These are phyloP conservation scores for Tautogolabrus adspersus DNA, from an alignment of 2,113 vertebrate species.

Conservation along the genomic window DNA sequence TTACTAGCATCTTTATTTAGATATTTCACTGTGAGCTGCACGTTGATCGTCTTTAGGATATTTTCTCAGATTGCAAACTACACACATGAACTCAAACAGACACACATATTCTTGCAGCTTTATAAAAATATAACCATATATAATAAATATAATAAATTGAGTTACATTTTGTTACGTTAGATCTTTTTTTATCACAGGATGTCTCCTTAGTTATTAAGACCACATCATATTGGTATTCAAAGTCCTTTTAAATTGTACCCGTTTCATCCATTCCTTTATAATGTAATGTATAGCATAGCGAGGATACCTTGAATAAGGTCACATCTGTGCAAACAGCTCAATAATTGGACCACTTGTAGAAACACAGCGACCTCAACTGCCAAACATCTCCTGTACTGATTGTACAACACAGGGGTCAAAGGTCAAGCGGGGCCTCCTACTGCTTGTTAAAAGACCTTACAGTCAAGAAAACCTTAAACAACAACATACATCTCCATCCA, in stretches of 20 bases:
- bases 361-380: constrained; percentile 19
- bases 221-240: too few relatives aligned
- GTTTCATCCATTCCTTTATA: too few relatives aligned
- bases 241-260: too few relatives aligned
- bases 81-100: background rate
- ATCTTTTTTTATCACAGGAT: too few relatives aligned
- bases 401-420: constrained; percentile 51
- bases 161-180: too few relatives aligned
- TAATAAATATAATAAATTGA: too few relatives aligned
- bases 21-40: too few relatives aligned
- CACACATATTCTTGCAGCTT: too few relatives aligned
- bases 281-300: background rate
- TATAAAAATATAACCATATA: too few relatives aligned
- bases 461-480: constrained; percentile 9
- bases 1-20: too few relatives aligned
- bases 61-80: background rate
- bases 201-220: too few relatives aligned
- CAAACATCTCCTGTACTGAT: constrained; percentile 34
- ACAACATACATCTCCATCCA: background rate
- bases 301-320: constrained; percentile 1
- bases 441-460: constrained; percentile 17
- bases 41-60: too few relatives aligned
- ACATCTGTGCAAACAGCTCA: background rate
- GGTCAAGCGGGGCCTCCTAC: constrained; percentile 49
- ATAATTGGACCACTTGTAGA: constrained; percentile 6